Percentiles rank a stretch among this genome's conserved stretches.
These are phyloP conservation scores for Hypotaenidia okinawae DNA, from an alignment of 2,797 vertebrate genomes.

Conservation along the genomic window DNA sequence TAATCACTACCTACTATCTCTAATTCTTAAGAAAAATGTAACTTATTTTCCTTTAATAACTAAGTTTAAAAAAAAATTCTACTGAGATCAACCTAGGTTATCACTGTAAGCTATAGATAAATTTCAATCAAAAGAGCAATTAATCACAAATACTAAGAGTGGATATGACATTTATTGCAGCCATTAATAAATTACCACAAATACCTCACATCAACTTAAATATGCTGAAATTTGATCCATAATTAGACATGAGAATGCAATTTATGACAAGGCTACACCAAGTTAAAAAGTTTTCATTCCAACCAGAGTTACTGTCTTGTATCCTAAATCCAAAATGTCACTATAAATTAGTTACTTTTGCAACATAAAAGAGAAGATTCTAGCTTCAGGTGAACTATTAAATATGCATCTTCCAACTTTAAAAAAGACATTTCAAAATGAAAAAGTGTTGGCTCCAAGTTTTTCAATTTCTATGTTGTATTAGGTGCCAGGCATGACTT, in stretches of 20 bases:
- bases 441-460: constrained; percentile 51
- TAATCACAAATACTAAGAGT: not conserved
- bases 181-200: not conserved
- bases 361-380: constrained; percentile 42
- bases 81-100: not conserved
- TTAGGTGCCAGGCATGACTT: constrained; percentile 43
- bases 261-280: not conserved
- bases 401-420: constrained; percentile 53
- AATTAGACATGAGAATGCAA: constrained; percentile 1
- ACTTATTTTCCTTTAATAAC: not conserved
- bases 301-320: not conserved
- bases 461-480: constrained; percentile 51
- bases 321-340: constrained; percentile 39
- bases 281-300: not conserved
- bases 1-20: not conserved
- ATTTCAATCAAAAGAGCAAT: not conserved
- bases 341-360: constrained; percentile 55
- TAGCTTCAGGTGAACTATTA: constrained; percentile 46
- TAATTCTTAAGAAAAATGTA: not conserved
- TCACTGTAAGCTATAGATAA: not conserved
- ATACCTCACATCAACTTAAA: not conserved
- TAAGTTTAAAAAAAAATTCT: not conserved
- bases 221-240: not conserved
- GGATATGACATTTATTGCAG: not conserved
- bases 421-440: constrained; percentile 52